Percentiles rank a stretch among this genome's conserved stretches.
Evolutionary conservation across 2,797 vertebrate species (phyloP).

Genomic region (Telmatherina bonti): DNA sequence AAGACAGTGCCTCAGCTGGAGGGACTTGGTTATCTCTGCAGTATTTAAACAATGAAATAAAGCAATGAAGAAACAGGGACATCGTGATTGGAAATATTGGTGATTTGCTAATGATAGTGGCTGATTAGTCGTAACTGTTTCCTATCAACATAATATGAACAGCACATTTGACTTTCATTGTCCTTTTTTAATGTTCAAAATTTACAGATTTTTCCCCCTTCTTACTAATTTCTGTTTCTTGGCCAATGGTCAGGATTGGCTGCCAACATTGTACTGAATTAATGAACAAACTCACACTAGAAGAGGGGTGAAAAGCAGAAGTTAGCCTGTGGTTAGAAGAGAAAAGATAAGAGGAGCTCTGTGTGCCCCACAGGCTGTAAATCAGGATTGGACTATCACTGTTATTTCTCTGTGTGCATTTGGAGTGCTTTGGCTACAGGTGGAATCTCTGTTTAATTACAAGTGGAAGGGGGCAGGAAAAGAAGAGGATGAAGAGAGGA

Average conservation of each 20-base stretch:
- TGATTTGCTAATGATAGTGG: neutral
- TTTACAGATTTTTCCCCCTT: neutral
- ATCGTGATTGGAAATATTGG: neutral
- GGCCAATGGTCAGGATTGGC: constrained; percentile 23
- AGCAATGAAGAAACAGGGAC: neutral
- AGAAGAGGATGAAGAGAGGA: constrained; percentile 67
- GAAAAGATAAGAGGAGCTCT: constrained; percentile 69
- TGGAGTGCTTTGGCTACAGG: constrained; percentile 70
- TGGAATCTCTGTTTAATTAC: constrained; percentile 75
- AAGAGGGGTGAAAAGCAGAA: constrained; percentile 58
- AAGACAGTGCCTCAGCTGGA: neutral
- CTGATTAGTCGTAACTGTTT: neutral
- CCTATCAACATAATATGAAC: neutral
- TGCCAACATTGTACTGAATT: constrained; percentile 44
- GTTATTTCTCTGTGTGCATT: constrained; percentile 68
- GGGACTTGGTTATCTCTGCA: neutral
- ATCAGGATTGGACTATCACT: constrained; percentile 65
- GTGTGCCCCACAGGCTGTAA: constrained; percentile 59
- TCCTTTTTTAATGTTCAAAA: constrained; percentile 22
- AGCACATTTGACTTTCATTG: neutral
- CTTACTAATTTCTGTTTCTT: constrained; percentile 26
- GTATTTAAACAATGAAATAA: neutral
- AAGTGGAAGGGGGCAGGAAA: constrained; percentile 52
- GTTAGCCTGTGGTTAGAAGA: constrained; percentile 37
- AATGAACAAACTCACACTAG: constrained; percentile 61